Conservation (phyloP, 2,888 invertebrate genomes). For the Rotaria macrura region DNA sequence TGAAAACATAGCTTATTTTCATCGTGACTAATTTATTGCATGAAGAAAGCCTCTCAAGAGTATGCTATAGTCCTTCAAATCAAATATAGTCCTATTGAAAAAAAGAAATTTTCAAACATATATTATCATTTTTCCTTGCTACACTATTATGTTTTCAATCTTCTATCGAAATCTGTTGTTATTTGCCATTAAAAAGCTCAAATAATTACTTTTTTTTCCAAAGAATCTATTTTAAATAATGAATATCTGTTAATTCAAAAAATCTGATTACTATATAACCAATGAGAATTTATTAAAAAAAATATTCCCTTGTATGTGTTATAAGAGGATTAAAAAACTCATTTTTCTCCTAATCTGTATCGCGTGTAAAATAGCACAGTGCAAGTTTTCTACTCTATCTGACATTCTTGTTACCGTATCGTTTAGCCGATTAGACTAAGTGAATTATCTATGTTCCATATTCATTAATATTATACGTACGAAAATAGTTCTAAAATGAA, state of each 20-base stretch:
- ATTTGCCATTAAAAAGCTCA: not conserved
- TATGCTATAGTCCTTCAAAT: not conserved
- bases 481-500: not conserved
- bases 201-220: not conserved
- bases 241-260: not conserved
- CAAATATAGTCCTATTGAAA: not conserved
- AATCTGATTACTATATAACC: not conserved
- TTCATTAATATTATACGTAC: not conserved
- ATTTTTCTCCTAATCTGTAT: not conserved
- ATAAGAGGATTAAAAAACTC: not conserved
- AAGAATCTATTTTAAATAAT: not conserved
- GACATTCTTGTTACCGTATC: too few relatives aligned
- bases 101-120: too few relatives aligned
- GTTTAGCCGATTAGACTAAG: not conserved
- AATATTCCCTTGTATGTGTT: not conserved
- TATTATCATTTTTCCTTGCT: not conserved
- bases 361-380: not conserved
- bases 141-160: not conserved
- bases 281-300: not conserved
- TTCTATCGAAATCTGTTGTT: too few relatives aligned
- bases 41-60: not conserved
- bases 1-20: too few relatives aligned
- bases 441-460: not conserved
- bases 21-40: not conserved
- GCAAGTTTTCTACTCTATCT: too few relatives aligned